Conservation (phyloP, 2,888 invertebrate species). For the Lacanobia oleracea region DNA sequence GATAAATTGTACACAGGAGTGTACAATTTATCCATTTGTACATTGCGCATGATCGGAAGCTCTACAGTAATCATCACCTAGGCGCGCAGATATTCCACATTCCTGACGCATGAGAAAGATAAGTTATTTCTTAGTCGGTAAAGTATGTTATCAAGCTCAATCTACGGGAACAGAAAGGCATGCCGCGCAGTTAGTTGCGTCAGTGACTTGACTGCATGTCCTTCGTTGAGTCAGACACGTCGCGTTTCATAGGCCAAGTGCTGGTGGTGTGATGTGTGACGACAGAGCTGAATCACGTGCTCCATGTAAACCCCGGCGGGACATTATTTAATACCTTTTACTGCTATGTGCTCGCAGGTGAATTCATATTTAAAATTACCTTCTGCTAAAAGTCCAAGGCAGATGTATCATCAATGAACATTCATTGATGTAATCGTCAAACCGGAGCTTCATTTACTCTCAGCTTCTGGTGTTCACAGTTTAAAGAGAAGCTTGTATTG, state of each 20-base stretch:
- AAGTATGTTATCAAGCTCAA: slow-evolving; percentile 53
- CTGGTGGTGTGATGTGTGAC: slow-evolving; percentile 71
- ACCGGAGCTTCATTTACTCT: slow-evolving; percentile 21
- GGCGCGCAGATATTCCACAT: slow-evolving; percentile 44
- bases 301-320: slow-evolving; percentile 11
- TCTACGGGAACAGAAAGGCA: slow-evolving; percentile 69
- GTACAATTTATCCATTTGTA: neutral
- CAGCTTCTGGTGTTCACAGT: slow-evolving; percentile 27
- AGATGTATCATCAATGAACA: no score
- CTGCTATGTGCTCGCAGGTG: neutral
- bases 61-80: slow-evolving; percentile 14
- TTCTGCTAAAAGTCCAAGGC: neutral
- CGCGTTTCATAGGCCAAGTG: slow-evolving; percentile 47
- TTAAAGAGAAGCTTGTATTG: neutral
- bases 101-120: slow-evolving; percentile 54
- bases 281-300: slow-evolving; percentile 33
- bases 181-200: slow-evolving; percentile 68
- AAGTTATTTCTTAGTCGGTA: slow-evolving; percentile 46
- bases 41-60: slow-evolving; percentile 4
- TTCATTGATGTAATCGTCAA: slow-evolving; percentile 15
- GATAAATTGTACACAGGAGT: no score
- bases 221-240: slow-evolving; percentile 67
- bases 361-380: neutral
- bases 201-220: slow-evolving; percentile 57
- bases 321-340: slow-evolving; percentile 8